Evolutionary conservation across 1,140 invertebrate species (phyloP).

Genomic region (Wiebesia pumilae): DNA sequence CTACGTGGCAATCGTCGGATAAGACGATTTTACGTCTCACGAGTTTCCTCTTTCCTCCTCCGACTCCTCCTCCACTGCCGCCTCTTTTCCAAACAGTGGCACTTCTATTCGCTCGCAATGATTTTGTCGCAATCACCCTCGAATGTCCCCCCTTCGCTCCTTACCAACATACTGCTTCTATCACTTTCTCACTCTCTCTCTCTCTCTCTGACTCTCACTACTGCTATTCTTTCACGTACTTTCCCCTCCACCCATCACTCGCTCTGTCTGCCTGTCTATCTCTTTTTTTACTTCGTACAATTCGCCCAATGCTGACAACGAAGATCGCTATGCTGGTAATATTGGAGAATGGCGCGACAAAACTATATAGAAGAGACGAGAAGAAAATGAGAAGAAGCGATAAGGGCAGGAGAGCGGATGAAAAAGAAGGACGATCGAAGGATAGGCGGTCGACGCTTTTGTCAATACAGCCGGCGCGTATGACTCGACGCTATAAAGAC

Average conservation of each 20-base stretch:
- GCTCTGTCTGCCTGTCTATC: neutral
- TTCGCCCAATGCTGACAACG: constrained; percentile 36
- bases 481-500: constrained; percentile 73
- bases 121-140: constrained; percentile 73
- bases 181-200: constrained; percentile 42
- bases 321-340: constrained; percentile 66
- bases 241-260: constrained; percentile 27
- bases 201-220: too few relatives aligned
- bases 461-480: constrained; percentile 70
- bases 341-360: constrained; percentile 67
- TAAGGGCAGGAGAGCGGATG: constrained; percentile 33
- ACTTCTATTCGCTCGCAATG: constrained; percentile 72
- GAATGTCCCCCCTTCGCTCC: constrained; percentile 25
- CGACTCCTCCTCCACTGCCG: neutral
- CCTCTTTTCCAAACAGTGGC: constrained; percentile 64
- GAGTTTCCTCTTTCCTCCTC: constrained; percentile 63
- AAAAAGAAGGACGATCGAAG: constrained; percentile 50
- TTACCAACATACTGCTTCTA: constrained; percentile 36
- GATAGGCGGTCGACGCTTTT: constrained; percentile 71
- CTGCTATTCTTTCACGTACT: too few relatives aligned
- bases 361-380: constrained; percentile 49
- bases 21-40: constrained; percentile 71
- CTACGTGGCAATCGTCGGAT: constrained; percentile 53
- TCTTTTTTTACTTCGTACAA: constrained; percentile 44
- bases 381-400: constrained; percentile 42